These are phyloP conservation scores for Dendroctonus valens DNA, from an alignment of 1,140 invertebrate species.

Conservation along the genomic window DNA sequence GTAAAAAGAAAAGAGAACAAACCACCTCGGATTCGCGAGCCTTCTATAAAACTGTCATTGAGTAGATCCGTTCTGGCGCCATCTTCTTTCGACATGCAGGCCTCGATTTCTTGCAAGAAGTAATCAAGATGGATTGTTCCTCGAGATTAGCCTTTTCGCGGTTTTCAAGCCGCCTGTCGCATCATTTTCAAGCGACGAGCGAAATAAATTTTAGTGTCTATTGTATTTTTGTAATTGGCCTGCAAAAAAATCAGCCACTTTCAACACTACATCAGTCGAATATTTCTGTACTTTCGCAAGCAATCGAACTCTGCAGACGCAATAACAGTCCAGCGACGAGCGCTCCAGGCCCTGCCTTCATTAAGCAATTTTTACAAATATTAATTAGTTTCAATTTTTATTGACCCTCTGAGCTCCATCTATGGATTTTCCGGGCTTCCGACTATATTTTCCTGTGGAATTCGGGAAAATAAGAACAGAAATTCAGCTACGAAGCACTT, in stretches of 20 bases:
- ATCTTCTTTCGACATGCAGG: constrained; percentile 25
- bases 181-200: background rate
- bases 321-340: no score
- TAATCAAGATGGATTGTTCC: constrained; percentile 35
- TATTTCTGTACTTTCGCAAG: no score
- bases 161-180: constrained; percentile 20
- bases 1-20: constrained; percentile 7
- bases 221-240: background rate
- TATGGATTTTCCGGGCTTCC: no score
- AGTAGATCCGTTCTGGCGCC: constrained; percentile 22
- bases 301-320: no score
- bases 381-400: no score
- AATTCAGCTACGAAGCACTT: no score
- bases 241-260: background rate
- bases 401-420: no score
- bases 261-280: no score
- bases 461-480: no score
- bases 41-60: constrained; percentile 28
- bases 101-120: constrained; percentile 26
- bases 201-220: background rate
- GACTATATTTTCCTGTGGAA: no score
- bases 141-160: constrained; percentile 30
- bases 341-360: no score
- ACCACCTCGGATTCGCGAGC: constrained; percentile 13
- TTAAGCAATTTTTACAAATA: no score